A percentile compares a stretch with the other conserved stretches of the same genome.
Evolutionary conservation across 2,113 vertebrate species (phyloP).

Genomic region (Caranx ignobilis): DNA sequence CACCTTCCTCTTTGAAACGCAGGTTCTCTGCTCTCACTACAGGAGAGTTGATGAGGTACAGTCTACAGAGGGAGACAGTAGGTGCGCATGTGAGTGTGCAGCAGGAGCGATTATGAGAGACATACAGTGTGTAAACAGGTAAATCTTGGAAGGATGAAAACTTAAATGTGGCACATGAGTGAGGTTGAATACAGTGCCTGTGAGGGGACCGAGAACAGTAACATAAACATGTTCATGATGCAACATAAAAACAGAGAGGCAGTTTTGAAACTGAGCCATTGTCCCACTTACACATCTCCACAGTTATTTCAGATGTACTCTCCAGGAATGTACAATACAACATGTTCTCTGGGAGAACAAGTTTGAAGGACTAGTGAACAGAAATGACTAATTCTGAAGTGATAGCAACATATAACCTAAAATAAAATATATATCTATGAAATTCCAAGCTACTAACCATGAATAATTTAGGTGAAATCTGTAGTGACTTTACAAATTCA

Average conservation of each 20-base stretch:
- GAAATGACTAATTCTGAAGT: background rate
- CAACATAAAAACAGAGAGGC: background rate
- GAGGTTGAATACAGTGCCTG: background rate
- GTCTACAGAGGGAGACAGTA: constrained; percentile 76
- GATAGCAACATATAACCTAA: background rate
- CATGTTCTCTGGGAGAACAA: background rate
- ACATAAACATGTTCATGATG: background rate
- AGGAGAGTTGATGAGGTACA: constrained; percentile 98
- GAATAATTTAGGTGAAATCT: background rate
- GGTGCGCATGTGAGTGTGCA: constrained; percentile 3
- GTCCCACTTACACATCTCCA: constrained; percentile 12
- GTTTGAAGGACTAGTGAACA: background rate
- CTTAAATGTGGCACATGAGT: background rate
- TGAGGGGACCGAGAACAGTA: background rate
- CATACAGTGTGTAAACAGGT: background rate
- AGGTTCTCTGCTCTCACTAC: constrained; percentile 97
- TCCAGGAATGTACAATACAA: background rate
- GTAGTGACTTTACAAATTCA: too few relatives aligned
- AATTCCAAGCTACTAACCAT: background rate
- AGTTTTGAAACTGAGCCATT: background rate
- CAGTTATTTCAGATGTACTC: background rate
- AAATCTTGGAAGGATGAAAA: background rate
- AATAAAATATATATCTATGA: background rate
- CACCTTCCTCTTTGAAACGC: constrained; percentile 97
- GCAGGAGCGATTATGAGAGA: background rate